These are phyloP conservation scores for Bombus vancouverensis DNA, from an alignment of 1,140 invertebrate species.

Conservation along the genomic window DNA sequence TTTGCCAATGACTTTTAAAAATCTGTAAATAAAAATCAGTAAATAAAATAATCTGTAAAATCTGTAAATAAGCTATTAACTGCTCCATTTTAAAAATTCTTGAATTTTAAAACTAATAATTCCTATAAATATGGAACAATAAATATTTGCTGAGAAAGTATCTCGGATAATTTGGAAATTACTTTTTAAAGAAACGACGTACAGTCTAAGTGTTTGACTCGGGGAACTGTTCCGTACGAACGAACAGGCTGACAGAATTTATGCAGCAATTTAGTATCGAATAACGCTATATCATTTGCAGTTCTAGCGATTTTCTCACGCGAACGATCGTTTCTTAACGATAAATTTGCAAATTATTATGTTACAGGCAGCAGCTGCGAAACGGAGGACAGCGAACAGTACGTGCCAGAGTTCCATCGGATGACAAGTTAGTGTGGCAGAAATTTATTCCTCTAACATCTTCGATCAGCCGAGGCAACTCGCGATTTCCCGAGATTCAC, in stretches of 20 bases:
- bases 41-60: no score
- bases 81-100: no score
- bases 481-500: background rate
- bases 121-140: no score
- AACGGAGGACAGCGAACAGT: constrained; percentile 77
- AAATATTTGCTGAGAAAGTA: background rate
- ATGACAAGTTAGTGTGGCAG: constrained; percentile 68
- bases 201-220: no score
- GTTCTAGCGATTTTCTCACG: background rate
- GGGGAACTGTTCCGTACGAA: no score
- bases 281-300: background rate
- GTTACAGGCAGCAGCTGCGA: constrained; percentile 77
- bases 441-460: background rate
- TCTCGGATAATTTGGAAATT: background rate
- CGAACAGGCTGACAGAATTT: background rate
- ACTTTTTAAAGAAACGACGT: no score
- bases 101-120: no score
- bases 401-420: constrained; percentile 75
- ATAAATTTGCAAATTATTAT: constrained; percentile 11
- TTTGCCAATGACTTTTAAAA: no score
- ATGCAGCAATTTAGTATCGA: background rate
- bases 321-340: background rate
- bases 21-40: no score
- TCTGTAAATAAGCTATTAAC: no score
- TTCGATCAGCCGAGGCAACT: no score